phyloP scores from a whole-genome alignment of 2,797 vertebrate genomes.

The Falco berigora region DNA sequence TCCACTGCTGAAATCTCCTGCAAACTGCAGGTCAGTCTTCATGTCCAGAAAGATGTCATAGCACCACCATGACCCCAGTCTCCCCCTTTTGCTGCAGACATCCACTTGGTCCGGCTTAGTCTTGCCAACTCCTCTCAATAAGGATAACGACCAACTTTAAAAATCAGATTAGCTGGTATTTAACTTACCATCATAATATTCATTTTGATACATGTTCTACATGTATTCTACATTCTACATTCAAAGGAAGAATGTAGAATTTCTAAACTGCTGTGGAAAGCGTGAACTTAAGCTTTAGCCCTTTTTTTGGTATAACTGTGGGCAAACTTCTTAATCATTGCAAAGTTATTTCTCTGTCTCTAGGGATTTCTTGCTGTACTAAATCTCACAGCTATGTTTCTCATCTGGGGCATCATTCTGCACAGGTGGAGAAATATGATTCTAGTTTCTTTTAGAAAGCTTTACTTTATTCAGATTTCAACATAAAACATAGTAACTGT shows the following conservation, averaged over 20 bases:
- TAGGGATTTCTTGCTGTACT: not conserved
- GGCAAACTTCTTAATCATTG: conserved; percentile 7
- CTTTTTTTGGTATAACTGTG: not conserved
- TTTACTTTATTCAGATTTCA: conserved; percentile 35
- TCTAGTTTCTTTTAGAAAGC: conserved; percentile 20
- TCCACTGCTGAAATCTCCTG: not conserved
- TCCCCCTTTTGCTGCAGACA: not conserved
- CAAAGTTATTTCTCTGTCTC: conserved; percentile 9
- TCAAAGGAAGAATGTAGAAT: not conserved
- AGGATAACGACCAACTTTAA: not conserved
- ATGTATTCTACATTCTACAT: no score
- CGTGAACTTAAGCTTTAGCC: not conserved
- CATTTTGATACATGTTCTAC: not conserved
- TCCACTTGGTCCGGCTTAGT: not conserved
- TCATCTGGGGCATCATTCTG: conserved; percentile 3
- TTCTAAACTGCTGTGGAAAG: not conserved
- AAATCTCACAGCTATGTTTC: conserved; percentile 43
- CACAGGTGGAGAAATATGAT: conserved; percentile 28
- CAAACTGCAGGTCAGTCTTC: not conserved
- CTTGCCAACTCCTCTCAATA: not conserved
- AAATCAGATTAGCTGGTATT: not conserved
- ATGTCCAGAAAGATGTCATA: not conserved
- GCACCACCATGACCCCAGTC: not conserved
- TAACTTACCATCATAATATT: not conserved
- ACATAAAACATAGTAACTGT: conserved; percentile 48